A percentile compares a stretch with the other conserved stretches of the same genome.
Evolutionary conservation across 2,113 vertebrate species (phyloP).

Genomic region (Pseudolaguvia tuberculata): DNA sequence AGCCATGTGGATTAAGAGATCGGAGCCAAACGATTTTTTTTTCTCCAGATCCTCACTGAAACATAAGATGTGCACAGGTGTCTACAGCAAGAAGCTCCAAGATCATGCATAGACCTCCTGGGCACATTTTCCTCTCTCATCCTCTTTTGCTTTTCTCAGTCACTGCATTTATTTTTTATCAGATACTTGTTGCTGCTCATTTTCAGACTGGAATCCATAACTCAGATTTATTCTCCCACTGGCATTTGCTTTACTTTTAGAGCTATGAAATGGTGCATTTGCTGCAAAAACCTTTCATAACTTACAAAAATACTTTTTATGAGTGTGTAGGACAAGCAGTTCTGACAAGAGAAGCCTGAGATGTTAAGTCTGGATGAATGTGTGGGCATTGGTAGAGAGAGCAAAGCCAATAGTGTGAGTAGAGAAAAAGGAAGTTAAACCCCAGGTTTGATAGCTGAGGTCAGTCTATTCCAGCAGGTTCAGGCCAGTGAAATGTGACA

Average conservation of each 20-base stretch:
- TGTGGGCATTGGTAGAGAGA: slow-evolving; percentile 26
- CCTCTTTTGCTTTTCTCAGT: background rate
- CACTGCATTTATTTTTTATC: slow-evolving; percentile 39
- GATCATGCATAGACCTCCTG: slow-evolving; percentile 68
- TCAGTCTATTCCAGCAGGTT: slow-evolving; percentile 27
- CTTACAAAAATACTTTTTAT: slow-evolving; percentile 61
- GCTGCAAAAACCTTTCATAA: slow-evolving; percentile 66
- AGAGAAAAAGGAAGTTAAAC: slow-evolving; percentile 1
- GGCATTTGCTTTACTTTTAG: slow-evolving; percentile 76
- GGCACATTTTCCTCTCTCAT: slow-evolving; percentile 16
- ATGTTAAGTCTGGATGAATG: slow-evolving; percentile 23
- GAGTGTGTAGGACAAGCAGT: slow-evolving; percentile 48
- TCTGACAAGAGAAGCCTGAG: slow-evolving; percentile 14
- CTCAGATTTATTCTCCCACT: slow-evolving; percentile 84
- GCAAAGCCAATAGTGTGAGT: slow-evolving; percentile 23
- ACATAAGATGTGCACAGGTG: slow-evolving; percentile 96
- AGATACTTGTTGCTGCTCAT: slow-evolving; percentile 78
- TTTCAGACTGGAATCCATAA: slow-evolving; percentile 85
- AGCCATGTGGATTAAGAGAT: slow-evolving; percentile 99
- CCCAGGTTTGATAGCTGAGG: slow-evolving; percentile 18
- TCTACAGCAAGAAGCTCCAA: slow-evolving; percentile 72
- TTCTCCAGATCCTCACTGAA: slow-evolving; percentile 92
- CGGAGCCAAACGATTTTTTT: slow-evolving; percentile 96
- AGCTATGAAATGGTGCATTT: slow-evolving; percentile 65
- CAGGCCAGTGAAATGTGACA: slow-evolving; percentile 42